Percentiles rank a stretch among this genome's conserved stretches.
phyloP scores from a whole-genome alignment of 2,113 vertebrate genomes.

The Smithornis capensis region DNA sequence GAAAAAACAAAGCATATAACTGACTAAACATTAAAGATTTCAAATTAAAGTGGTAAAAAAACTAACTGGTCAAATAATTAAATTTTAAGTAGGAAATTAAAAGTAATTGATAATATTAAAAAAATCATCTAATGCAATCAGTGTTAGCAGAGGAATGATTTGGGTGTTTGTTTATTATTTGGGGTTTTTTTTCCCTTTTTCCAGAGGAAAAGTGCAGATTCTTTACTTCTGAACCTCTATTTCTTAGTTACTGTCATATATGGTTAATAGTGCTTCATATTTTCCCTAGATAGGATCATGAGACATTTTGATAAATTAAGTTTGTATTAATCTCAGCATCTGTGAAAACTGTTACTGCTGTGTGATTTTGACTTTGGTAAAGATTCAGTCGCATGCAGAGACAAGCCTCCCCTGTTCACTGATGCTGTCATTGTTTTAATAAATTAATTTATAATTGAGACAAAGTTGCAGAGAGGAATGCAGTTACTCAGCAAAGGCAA shows the following conservation, averaged over 20 bases:
- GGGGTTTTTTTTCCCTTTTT: not conserved
- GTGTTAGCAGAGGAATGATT: not conserved
- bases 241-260: not conserved
- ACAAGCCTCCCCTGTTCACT: not conserved
- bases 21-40: not conserved
- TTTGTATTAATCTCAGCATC: not conserved
- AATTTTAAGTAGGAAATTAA: not conserved
- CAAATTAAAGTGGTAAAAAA: not conserved
- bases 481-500: not conserved
- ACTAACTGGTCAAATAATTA: not conserved
- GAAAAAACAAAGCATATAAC: not conserved
- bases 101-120: not conserved
- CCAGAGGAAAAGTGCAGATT: not conserved
- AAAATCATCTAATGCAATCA: not conserved
- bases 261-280: not conserved
- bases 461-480: not conserved
- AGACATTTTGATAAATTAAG: not conserved
- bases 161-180: not conserved
- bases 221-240: not conserved
- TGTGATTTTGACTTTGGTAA: not conserved
- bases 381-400: not conserved
- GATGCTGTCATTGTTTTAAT: conserved; percentile 12
- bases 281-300: not conserved
- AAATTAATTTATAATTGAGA: not conserved
- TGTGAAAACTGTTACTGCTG: not conserved